phyloP scores from a whole-genome alignment of 2,888 invertebrate genomes.

The Orthonychiurus folsomi region DNA sequence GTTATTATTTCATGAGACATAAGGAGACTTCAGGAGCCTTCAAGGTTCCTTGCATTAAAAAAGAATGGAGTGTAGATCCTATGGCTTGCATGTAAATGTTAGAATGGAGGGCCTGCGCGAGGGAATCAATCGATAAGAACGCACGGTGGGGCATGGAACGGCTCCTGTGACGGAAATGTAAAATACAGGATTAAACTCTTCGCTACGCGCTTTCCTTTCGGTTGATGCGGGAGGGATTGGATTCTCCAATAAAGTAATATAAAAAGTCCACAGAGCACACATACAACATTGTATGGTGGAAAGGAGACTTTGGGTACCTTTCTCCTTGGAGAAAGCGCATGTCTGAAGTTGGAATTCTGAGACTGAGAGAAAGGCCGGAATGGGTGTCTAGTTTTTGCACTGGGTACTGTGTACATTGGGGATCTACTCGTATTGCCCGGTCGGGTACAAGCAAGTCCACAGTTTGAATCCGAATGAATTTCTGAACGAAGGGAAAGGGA shows the following conservation, averaged over 20 bases:
- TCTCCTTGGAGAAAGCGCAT: neutral
- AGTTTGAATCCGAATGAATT: neutral
- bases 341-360: neutral
- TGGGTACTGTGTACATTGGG: neutral
- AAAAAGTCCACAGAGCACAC: neutral
- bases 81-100: neutral
- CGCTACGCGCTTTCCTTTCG: neutral
- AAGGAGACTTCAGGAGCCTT: too few relatives aligned
- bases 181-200: neutral
- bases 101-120: neutral
- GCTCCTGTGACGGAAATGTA: neutral
- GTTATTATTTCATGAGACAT: too few relatives aligned
- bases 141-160: neutral
- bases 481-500: neutral
- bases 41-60: neutral
- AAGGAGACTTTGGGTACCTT: neutral
- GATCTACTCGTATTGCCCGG: neutral
- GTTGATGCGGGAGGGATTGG: conserved; percentile 1
- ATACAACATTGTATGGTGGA: neutral
- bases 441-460: neutral
- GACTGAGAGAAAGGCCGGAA: neutral
- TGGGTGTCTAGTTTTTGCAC: neutral
- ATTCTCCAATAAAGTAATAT: neutral
- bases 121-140: neutral
- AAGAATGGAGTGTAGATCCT: neutral